These are phyloP conservation scores for Dreissena polymorpha DNA, from an alignment of 1,140 invertebrate species.

Conservation along the genomic window DNA sequence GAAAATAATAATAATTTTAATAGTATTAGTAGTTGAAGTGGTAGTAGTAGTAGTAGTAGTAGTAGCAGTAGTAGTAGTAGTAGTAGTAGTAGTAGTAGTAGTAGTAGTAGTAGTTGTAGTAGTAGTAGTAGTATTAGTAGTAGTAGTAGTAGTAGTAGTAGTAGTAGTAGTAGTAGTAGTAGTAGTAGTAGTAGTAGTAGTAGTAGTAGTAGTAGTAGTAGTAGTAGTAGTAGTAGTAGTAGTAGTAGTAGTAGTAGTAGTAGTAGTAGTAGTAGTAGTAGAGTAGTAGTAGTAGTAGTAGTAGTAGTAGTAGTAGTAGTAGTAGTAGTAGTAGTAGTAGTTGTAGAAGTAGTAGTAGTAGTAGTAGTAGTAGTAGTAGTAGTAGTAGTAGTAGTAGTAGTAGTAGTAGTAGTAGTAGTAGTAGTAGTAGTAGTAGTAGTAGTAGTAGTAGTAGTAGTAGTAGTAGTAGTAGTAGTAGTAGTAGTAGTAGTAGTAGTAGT, in stretches of 20 bases:
- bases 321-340: slow-evolving; percentile 8
- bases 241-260: slow-evolving; percentile 7
- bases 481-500: too few species aligned
- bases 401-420: slow-evolving; percentile 8
- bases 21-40: too few species aligned
- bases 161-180: slow-evolving; percentile 8
- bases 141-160: too few species aligned
- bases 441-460: slow-evolving; percentile 8
- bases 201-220: slow-evolving; percentile 8
- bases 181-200: slow-evolving; percentile 8
- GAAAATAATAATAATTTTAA: too few species aligned
- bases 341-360: slow-evolving; percentile 5
- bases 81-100: too few species aligned
- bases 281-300: too few species aligned
- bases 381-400: slow-evolving; percentile 1
- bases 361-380: not conserved
- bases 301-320: slow-evolving; percentile 4
- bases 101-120: slow-evolving; percentile 7
- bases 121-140: too few species aligned
- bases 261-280: slow-evolving; percentile 8
- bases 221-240: slow-evolving; percentile 7
- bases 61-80: too few species aligned
- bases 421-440: slow-evolving; percentile 8
- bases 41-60: too few species aligned
- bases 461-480: slow-evolving; percentile 8